These are phyloP conservation scores for Abrostola triplasia DNA, from an alignment of 2,888 invertebrate species.

Conservation along the genomic window DNA sequence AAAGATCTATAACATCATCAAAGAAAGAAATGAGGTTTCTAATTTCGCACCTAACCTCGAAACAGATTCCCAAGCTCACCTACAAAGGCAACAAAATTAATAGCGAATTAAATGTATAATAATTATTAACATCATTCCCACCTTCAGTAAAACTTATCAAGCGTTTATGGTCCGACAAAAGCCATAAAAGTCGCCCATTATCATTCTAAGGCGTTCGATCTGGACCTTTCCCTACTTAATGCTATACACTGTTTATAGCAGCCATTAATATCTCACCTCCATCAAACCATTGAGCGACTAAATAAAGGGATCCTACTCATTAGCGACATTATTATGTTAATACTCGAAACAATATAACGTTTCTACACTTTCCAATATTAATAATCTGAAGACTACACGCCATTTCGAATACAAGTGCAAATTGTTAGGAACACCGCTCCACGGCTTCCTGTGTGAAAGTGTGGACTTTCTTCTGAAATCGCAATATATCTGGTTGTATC, in stretches of 20 bases:
- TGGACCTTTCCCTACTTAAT: conserved; percentile 33
- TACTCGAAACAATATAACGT: conserved; percentile 36
- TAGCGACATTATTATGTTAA: conserved; percentile 33
- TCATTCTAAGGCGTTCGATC: conserved; percentile 23
- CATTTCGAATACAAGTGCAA: conserved; percentile 59
- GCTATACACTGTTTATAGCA: conserved; percentile 33
- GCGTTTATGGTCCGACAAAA: conserved; percentile 28
- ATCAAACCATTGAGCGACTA: conserved; percentile 28
- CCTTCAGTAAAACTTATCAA: conserved; percentile 24
- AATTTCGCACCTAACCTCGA: no score
- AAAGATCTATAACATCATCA: no score
- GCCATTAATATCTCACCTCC: conserved; percentile 21
- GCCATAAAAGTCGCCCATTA: conserved; percentile 35
- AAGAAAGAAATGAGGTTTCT: no score
- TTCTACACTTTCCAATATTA: conserved; percentile 66
- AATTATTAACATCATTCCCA: conserved; percentile 7
- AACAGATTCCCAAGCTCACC: no score
- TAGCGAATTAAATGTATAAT: background rate
- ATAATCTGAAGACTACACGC: conserved; percentile 50
- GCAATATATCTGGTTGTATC: conserved; percentile 53
- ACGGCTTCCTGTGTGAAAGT: conserved; percentile 70
- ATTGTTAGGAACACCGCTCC: conserved; percentile 63
- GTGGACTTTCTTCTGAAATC: conserved; percentile 60
- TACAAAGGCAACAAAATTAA: no score
- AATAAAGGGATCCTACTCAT: conserved; percentile 27